Evolutionary conservation across 1,140 invertebrate species (phyloP), one percentile per base, ranked within the genome.

Genomic region (Scaptodrosophila lebanonensis): DNA sequence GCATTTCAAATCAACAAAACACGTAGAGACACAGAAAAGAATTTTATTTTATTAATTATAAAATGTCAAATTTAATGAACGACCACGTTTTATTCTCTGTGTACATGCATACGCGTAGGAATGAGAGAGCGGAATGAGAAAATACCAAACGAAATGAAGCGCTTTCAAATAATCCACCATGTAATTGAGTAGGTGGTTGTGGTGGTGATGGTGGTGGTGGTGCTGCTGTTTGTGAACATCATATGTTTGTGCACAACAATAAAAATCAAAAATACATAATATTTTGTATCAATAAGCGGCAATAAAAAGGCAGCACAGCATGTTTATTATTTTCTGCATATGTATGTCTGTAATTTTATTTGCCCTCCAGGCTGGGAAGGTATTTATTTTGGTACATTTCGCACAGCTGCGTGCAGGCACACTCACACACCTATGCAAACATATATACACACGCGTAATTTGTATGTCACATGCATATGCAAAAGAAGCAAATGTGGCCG

Each of bases 231-330:
- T 35, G 30, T 36, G 48, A 75, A 73, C 82, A 84, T 83, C 83
- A 85, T 85, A 85, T 85, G 83, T 82, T 84, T 30, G 42, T 61
- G 22, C 29, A 51, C 20, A 29, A 79, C 65, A 85, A 85, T 85
- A 85, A 85, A 85, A 85, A 83, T 83, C 68, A 84, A 85, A 83
- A 73, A 56, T n/a, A n/a, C 69, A 71, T 85, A 71, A 85, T 85
- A 85, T 85, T 56, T 56, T 65, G 64, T 77, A 72, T 77, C 72
- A 77, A 77, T 77, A 64, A 68, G 63, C 58, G 53, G 70, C 67
- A 71, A 83, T 82, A 76, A 76, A 83, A 70, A 50, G 42, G 35
- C 50, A 44, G 51, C 48, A 29, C 47, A 61, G 59, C 59, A 79
- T 79, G 73, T 79, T 79, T 79, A 73, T 82, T 73, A 73, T 79